Conservation (phyloP, 30 jellyfish, hydroid and myxozoan species). For the Catostylus mosaicus region DNA sequence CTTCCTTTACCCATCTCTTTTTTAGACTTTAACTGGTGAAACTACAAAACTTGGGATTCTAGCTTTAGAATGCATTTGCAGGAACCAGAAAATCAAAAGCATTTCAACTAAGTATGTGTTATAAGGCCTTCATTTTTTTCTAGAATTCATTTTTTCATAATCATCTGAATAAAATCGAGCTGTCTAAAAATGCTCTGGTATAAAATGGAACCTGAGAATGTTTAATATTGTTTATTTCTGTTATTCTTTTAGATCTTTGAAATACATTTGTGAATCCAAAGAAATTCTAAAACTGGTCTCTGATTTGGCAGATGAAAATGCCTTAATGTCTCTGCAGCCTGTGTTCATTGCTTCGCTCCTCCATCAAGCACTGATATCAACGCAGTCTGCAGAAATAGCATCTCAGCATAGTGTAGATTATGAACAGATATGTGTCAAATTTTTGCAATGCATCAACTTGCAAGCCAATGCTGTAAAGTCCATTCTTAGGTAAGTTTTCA, state of each 20-base stretch:
- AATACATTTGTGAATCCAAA: constrained; percentile 10
- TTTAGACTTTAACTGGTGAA: constrained; percentile 49
- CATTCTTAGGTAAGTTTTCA: constrained; percentile 15
- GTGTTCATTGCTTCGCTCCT: constrained; percentile 19
- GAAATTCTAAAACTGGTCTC: background rate
- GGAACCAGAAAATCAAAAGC: constrained; percentile 36
- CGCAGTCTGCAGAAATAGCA: constrained; percentile 28
- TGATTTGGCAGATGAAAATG: constrained; percentile 21
- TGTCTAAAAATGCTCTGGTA: no score
- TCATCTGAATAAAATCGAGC: no score
- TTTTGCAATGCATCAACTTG: constrained; percentile 19
- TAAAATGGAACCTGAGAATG: no score
- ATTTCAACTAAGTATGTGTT: background rate
- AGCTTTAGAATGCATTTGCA: constrained; percentile 54
- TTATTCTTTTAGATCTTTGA: constrained; percentile 30
- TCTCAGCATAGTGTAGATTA: background rate
- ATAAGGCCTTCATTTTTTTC: no score
- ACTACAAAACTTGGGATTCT: constrained; percentile 45
- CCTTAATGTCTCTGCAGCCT: constrained; percentile 5
- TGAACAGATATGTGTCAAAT: background rate
- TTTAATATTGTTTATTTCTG: no score
- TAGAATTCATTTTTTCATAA: no score
- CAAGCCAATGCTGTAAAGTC: constrained; percentile 5
- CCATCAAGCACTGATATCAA: constrained; percentile 23
- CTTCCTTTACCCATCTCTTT: no score